Percentiles rank a stretch among this genome's conserved stretches.
phyloP scores from a whole-genome alignment of 2,797 vertebrate genomes.

The Protosalanx chinensis region DNA sequence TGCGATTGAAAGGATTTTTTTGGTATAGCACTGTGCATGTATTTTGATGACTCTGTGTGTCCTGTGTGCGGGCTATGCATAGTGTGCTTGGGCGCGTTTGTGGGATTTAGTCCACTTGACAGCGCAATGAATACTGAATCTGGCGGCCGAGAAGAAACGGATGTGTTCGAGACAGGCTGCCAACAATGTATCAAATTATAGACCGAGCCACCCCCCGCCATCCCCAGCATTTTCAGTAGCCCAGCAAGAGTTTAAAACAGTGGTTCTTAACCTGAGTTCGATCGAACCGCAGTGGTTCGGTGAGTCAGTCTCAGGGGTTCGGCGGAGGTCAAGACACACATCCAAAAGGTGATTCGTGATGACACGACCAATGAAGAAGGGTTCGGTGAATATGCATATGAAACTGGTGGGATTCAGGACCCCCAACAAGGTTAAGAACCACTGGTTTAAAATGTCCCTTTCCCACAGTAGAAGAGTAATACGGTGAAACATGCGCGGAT shows the following conservation, averaged over 20 bases:
- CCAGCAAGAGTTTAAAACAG: not conserved
- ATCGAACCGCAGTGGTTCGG: too few relatives aligned
- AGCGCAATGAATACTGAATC: conserved; percentile 40
- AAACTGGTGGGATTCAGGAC: too few relatives aligned
- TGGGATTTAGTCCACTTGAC: conserved; percentile 51
- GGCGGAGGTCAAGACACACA: too few relatives aligned
- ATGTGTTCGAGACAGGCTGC: conserved; percentile 47
- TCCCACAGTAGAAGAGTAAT: not conserved
- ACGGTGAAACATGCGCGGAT: not conserved
- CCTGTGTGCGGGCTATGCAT: not conserved
- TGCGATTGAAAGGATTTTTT: not conserved
- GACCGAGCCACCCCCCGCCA: conserved; percentile 5
- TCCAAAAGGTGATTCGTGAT: too few relatives aligned
- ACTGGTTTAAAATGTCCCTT: not conserved
- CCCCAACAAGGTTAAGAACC: too few relatives aligned
- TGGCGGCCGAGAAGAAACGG: conserved; percentile 44
- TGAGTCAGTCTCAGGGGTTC: too few relatives aligned
- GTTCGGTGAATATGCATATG: too few relatives aligned
- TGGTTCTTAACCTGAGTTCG: too few relatives aligned
- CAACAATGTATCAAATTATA: conserved; percentile 50
- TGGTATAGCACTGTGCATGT: not conserved
- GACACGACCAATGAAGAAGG: too few relatives aligned
- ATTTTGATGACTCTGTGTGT: not conserved
- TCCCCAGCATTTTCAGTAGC: not conserved
- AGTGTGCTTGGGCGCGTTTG: not conserved